A percentile compares a stretch with the other conserved stretches of the same genome.
phyloP scores from a whole-genome alignment of 2,888 invertebrate species.

The Hedychridium roseum region DNA sequence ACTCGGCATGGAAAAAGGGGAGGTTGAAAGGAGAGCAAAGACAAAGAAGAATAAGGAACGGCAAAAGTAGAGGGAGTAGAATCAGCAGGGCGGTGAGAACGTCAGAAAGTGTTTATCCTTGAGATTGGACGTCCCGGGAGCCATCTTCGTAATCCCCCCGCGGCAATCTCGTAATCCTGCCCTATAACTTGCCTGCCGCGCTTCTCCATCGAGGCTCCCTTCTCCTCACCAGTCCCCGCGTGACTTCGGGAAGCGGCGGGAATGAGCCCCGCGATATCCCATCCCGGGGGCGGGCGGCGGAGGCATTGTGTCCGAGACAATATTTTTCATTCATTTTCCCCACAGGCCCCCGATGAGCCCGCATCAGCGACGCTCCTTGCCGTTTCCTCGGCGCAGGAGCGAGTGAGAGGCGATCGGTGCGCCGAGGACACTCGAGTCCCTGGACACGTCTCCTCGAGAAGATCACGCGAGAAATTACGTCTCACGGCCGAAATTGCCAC shows the following conservation, averaged over 20 bases:
- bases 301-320: constrained; percentile 47
- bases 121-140: constrained; percentile 62
- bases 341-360: constrained; percentile 21
- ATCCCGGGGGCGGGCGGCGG: constrained; percentile 40
- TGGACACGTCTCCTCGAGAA: constrained; percentile 13
- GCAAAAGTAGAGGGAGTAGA: constrained; percentile 11
- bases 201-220: constrained; percentile 7
- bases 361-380: too few species aligned
- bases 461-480: constrained; percentile 15
- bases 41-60: constrained; percentile 16
- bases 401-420: too few species aligned
- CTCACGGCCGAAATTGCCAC: constrained; percentile 10
- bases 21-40: constrained; percentile 9
- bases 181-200: constrained; percentile 54
- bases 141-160: constrained; percentile 62
- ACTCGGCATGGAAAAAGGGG: too few species aligned
- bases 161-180: constrained; percentile 63
- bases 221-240: constrained; percentile 1
- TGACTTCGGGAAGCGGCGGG: constrained; percentile 33
- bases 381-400: too few species aligned
- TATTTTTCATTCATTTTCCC: constrained; percentile 51
- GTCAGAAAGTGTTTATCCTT: constrained; percentile 63
- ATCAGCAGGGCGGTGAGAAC: constrained; percentile 43
- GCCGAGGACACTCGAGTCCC: constrained; percentile 4
- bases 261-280: constrained; percentile 30